Conservation (phyloP, 1,140 invertebrate species). For the Polypedilum vanderplanki region DNA sequence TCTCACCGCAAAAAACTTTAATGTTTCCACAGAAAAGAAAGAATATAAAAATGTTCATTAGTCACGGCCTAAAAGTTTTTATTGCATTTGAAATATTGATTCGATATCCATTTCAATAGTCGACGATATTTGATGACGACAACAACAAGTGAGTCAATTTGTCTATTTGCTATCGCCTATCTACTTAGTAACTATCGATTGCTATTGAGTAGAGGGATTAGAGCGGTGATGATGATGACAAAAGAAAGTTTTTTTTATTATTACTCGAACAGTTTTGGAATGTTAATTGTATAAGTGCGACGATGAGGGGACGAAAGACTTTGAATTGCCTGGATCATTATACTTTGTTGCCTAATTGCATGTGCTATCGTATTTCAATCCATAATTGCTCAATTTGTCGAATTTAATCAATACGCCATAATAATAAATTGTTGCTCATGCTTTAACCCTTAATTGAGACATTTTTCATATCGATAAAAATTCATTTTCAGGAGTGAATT, state of each 20-base stretch:
- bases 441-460: not conserved
- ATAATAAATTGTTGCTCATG: not conserved
- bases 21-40: not conserved
- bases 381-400: conserved; percentile 15
- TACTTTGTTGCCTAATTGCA: not conserved
- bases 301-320: not conserved
- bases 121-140: not conserved
- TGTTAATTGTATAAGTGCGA: too few species aligned
- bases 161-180: not conserved
- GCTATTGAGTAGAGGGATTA: not conserved
- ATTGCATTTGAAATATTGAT: conserved; percentile 14
- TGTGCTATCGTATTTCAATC: conserved; percentile 1
- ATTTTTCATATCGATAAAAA: not conserved
- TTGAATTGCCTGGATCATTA: not conserved
- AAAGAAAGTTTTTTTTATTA: not conserved
- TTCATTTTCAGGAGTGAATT: too few species aligned
- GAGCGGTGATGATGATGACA: not conserved
- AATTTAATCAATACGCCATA: conserved; percentile 1
- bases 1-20: too few species aligned
- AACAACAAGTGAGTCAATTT: not conserved
- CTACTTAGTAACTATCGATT: not conserved
- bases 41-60: conserved; percentile 10
- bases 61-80: not conserved
- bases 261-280: too few species aligned
- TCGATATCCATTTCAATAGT: conserved; percentile 13